Evolutionary conservation across 2,113 vertebrate species (phyloP).

Genomic region (Baryphthengus martii): DNA sequence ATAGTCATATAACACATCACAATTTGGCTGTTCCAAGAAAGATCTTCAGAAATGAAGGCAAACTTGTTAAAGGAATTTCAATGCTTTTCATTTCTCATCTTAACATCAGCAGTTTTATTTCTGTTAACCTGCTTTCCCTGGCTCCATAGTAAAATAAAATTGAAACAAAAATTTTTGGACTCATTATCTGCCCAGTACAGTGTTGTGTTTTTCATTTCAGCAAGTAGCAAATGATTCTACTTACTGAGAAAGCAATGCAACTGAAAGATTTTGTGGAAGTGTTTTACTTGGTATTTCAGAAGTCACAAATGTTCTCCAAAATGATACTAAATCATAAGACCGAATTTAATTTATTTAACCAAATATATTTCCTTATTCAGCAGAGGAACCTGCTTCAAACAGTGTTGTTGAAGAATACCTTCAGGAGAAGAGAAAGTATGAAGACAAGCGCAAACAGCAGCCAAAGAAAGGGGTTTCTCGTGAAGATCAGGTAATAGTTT

Average conservation of each 20-base stretch:
- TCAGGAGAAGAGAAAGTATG: slow-evolving; percentile 90
- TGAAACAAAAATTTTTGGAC: background rate
- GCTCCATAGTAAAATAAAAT: background rate
- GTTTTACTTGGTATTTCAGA: background rate
- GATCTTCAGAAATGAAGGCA: background rate
- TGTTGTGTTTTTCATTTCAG: slow-evolving; percentile 23
- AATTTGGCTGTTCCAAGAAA: background rate
- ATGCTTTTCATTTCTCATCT: background rate
- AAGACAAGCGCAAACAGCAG: slow-evolving; percentile 82
- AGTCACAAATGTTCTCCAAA: background rate
- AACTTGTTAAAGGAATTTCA: background rate
- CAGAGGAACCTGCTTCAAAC: slow-evolving; percentile 71
- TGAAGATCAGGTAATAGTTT: slow-evolving; percentile 81
- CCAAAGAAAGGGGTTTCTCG: slow-evolving; percentile 79
- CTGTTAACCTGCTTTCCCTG: background rate
- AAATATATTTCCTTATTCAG: slow-evolving; percentile 53
- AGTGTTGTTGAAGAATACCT: slow-evolving; percentile 90
- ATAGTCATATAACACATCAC: slow-evolving; percentile 56
- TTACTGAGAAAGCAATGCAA: background rate
- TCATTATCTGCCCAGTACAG: background rate
- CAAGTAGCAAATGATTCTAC: slow-evolving; percentile 5
- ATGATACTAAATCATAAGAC: background rate
- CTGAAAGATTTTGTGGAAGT: slow-evolving; percentile 3
- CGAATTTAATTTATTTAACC: background rate
- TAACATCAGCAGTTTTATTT: background rate